A percentile compares a stretch with the other conserved stretches of the same genome.
Conservation (phyloP, 2,113 vertebrate species). For the Tetrax tetrax region DNA sequence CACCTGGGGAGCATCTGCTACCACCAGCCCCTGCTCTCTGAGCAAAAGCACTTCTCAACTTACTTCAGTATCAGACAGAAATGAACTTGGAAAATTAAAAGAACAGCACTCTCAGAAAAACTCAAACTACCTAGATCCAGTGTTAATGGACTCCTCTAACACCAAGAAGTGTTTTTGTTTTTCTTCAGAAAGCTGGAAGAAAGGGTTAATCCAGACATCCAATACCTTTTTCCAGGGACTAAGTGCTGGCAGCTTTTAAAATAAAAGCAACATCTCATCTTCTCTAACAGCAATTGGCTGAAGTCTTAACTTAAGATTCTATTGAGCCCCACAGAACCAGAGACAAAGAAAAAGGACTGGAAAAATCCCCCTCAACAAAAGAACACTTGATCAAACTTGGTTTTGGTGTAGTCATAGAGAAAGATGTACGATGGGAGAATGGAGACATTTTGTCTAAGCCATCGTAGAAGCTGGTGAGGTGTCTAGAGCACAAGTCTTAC, state of each 20-base stretch:
- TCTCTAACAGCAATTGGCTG: not conserved
- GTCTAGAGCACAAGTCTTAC: too few relatives aligned
- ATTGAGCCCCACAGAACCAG: not conserved
- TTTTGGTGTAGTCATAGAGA: not conserved
- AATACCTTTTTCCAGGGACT: not conserved
- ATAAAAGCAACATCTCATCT: not conserved
- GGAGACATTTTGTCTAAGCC: not conserved
- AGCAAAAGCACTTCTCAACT: not conserved
- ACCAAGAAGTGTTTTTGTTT: not conserved
- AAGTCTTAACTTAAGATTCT: not conserved
- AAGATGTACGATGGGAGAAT: not conserved
- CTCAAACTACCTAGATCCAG: not conserved
- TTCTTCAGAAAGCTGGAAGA: not conserved
- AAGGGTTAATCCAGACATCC: not conserved
- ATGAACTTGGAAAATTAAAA: not conserved
- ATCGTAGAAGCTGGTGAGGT: not conserved
- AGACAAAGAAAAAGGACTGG: not conserved
- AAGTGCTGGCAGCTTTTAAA: not conserved
- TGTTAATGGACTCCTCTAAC: not conserved
- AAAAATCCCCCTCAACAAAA: not conserved
- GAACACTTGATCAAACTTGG: not conserved
- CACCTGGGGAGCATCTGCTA: constrained; percentile 2
- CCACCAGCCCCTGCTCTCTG: not conserved
- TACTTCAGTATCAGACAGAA: not conserved
- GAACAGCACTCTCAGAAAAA: not conserved